Base-by-base conservation (phyloP, 2,888 invertebrate species). In the Enoplolaimus lenunculus region DNA sequence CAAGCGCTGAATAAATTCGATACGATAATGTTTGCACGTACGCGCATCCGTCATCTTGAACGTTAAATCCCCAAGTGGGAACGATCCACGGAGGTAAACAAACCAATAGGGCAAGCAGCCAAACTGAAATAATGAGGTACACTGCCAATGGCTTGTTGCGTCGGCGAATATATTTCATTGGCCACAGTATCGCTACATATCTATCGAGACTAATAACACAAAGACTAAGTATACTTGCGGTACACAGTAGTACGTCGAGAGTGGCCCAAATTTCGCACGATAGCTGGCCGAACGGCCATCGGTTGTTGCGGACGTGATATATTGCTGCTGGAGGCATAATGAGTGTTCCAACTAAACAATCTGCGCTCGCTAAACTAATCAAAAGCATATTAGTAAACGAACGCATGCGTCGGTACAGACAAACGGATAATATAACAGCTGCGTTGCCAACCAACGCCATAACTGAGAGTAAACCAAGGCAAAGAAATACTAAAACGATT, bases 1-100 rank as follows among this genome's bases (percentile, higher is more conserved):
- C 83, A 33, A 81, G 74, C 2, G 83, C 82, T 16, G 83, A 80
- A 75, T 82, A 81, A 65, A 81, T 78, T 33, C 80, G 74, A 72
- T 81, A 81, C 21, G 80, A 79, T 59, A 75, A 76, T 2, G 74
- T 65, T 16, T 60, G 30, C 28, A 60, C 71, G 29, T 70, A 70
- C 7, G 45, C 70, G 29, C 70, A 70, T n/a, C 33, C 3, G 2
- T 64, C 2, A 2, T 2, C 21, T n/a, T 45, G 34, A 45, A 64
- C 3, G n/a, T 60, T 3, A 34, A 70, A 70, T 28, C 35, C 75
- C 80, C 80, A 80, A 31, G 74, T 75, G 13, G 75, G 78, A 68
- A 81, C 77, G 69, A 82, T 75, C 76, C 80, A 78, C 1, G 81
- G 81, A 29, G 81, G 80, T 65, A 76, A 75, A 71, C 81, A 81